A percentile compares a stretch with the other conserved stretches of the same genome.
Conservation (phyloP, 2,113 vertebrate species). For the Thalassoma bifasciatum region DNA sequence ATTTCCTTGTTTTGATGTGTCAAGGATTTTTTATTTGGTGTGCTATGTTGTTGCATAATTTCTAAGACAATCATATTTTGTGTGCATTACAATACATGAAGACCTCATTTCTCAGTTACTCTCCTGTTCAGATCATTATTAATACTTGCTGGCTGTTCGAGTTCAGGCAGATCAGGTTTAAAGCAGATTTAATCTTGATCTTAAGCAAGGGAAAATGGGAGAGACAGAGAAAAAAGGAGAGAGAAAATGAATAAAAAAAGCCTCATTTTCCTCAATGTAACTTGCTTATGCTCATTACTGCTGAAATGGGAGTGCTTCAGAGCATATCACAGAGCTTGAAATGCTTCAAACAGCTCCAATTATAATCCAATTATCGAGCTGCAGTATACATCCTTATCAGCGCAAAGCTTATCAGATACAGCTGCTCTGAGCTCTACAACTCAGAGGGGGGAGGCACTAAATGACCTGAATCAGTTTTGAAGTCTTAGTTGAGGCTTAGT, state of each 20-base stretch:
- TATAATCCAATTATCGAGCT: constrained; percentile 9
- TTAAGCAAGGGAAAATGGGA: neutral
- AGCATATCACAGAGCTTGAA: constrained; percentile 3
- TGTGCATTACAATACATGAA: too few relatives aligned
- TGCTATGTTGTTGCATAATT: neutral
- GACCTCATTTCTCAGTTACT: too few relatives aligned
- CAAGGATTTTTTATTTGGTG: neutral
- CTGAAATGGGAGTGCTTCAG: neutral
- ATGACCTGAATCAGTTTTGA: neutral
- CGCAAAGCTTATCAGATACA: neutral
- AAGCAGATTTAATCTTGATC: constrained; percentile 14
- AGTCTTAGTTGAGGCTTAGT: neutral
- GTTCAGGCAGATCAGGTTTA: neutral
- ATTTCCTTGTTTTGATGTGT: neutral
- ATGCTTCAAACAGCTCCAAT: constrained; percentile 6
- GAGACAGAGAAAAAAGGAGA: neutral
- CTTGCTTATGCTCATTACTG: neutral
- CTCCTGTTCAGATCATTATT: too few relatives aligned
- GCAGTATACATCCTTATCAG: neutral
- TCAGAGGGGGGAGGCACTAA: neutral
- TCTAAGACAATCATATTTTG: neutral
- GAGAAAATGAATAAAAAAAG: neutral
- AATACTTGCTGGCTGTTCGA: neutral
- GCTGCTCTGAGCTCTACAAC: neutral
- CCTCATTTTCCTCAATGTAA: neutral